Evolutionary conservation across 2,797 vertebrate species (phyloP), one percentile per base, ranked within the genome.

Genomic region (Pangasius macronema): DNA sequence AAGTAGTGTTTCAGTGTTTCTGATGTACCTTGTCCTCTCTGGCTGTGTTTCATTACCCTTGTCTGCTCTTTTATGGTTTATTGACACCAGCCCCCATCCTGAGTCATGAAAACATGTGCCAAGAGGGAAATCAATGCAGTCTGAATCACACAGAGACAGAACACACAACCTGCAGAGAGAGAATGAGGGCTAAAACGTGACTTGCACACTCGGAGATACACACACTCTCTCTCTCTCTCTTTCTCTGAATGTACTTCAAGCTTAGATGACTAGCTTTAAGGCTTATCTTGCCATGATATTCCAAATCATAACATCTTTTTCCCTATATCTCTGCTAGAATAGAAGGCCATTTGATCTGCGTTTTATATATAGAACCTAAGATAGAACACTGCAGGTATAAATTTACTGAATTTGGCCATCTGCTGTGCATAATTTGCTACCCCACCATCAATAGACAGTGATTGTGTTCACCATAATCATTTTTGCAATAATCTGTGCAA

Each of bases 101-200:
- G 89, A 88, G 85, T 73, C 82, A 87, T 90, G 88, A 88, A 91
- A 86, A 91, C 82, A 80, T 89, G 86, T 88, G 82, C 89, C 67
- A 70, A 84, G 84, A 77, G 46, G 76, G 86, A 85, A 90, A 91
- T 91, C 87, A 76, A 88, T 91, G 80, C n/a, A 85, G 81, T 70
- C 30, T 68, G 68, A 82, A 75, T 87, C 85, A 72, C 61, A 84
- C 49, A 73, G 77, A 84, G 84, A 68, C 68, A 82, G 33, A 87
- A 91, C 86, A 83, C 81, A 86, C 85, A 90, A 72, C 84, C 83
- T 79, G 83, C 85, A 84, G 87, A 76, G 88, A 85, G 83, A n/a
- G 82, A 79, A 86, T 84, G 86, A 77, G 75, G 82, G 88, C 70
- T 39, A 76, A n/a, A 46, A 83, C 68, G 86, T 83, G 88, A 88